Evolutionary conservation across 2,888 invertebrate species (phyloP), one percentile per base, ranked within the genome.

Genomic region (Poecilobothrus nobilitatus): DNA sequence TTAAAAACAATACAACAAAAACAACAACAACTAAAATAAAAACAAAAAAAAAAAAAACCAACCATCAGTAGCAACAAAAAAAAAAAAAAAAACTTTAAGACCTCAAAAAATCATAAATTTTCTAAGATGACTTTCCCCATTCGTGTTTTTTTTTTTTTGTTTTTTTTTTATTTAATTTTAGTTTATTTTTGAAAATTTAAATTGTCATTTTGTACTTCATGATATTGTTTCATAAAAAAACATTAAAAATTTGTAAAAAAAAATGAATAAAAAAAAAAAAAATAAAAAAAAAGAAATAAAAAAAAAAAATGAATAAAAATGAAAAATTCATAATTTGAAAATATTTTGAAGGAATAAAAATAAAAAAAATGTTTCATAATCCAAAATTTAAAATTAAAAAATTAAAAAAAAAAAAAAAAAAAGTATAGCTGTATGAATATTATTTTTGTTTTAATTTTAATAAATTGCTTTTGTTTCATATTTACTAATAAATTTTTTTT

Each of bases 71-170:
- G 9, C 12, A 27, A 27, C 15, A 41, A 1, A 41, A 12, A 41
- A 15, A 41, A 41, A n/a, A 12, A 53, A 53, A 53, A 18, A 15
- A 18, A 12, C 3, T 53, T 53, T 53, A 53, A 53, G 12, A 53
- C 53, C 53, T 53, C 53, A 53, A n/a, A 53, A 27, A 53, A 18
- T 53, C 53, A 53, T 53, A 53, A 53, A 53, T 53, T 53, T 53
- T 53, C 53, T n/a, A 53, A 53, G 53, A 53, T 53, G 53, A 53
- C 53, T 53, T 53, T 53, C 53, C 53, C 53, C 53, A 53, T n/a
- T 53, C n/a, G 15, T 53, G 53, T 53, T 18, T 18, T 1, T 18
- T n/a, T 53, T 18, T 53, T 53, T 27, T n/a, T 18, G 12, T 53
- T 53, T 53, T 18, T 53, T n/a, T 53, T 18, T 53, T 18, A 18